phyloP scores from a whole-genome alignment of 2,888 invertebrate genomes.

The Antitype chi region DNA sequence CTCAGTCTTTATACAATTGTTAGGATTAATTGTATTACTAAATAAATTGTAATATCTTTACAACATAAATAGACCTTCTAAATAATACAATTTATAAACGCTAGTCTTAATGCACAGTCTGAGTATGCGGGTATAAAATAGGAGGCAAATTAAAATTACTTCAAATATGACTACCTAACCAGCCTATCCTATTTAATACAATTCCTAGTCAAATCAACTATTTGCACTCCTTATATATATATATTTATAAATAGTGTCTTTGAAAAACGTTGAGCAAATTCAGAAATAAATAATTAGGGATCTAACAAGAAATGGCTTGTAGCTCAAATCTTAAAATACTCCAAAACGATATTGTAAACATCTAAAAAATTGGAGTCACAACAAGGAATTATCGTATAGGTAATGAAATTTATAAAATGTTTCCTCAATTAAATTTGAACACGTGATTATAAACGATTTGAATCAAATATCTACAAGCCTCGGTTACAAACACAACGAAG shows the following conservation, averaged over 20 bases:
- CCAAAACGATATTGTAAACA: slow-evolving; percentile 59
- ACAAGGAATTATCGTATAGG: slow-evolving; percentile 54
- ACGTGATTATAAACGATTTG: slow-evolving; percentile 46
- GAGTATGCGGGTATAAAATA: slow-evolving; percentile 63
- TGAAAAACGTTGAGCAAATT: slow-evolving; percentile 82
- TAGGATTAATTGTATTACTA: slow-evolving; percentile 62
- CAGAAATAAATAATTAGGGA: slow-evolving; percentile 70
- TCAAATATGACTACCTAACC: slow-evolving; percentile 64
- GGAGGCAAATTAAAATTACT: slow-evolving; percentile 66
- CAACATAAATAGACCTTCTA: slow-evolving; percentile 41
- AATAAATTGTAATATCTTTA: slow-evolving; percentile 43
- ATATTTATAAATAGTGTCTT: slow-evolving; percentile 70
- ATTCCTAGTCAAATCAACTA: slow-evolving; percentile 71
- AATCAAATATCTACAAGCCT: slow-evolving; percentile 55
- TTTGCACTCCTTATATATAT: slow-evolving; percentile 65
- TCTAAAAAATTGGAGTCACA: slow-evolving; percentile 62
- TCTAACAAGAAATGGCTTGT: slow-evolving; percentile 65
- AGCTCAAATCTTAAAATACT: slow-evolving; percentile 64
- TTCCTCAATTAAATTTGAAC: slow-evolving; percentile 51
- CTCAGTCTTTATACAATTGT: slow-evolving; percentile 69
- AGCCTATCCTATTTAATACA: slow-evolving; percentile 69
- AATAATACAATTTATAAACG: slow-evolving; percentile 54
- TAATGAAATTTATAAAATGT: slow-evolving; percentile 43
- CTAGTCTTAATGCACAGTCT: slow-evolving; percentile 64
- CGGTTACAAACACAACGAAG: slow-evolving; percentile 42